Base-by-base conservation (phyloP, 2,113 vertebrate species). In the Prunella himalayana region DNA sequence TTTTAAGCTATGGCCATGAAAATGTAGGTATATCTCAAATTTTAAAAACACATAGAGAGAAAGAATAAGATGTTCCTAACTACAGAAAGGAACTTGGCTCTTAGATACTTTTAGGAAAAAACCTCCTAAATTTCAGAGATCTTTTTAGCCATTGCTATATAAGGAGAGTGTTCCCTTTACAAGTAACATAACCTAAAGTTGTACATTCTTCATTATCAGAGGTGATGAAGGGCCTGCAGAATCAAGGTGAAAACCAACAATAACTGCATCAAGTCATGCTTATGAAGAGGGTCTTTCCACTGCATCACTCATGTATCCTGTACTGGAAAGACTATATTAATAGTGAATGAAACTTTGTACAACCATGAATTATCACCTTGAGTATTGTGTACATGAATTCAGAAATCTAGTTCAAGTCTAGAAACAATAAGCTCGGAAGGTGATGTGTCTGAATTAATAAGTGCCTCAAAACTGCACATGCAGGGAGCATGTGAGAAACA, bases 401-500 rank as follows among this genome's bases (percentile, higher is more conserved):
- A 79, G 33, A 82, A 69, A 72, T 65, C 41, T 13, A 31, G 6
- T 54, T 79, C 25, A 64, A 45, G 19, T 56, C 66, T 80, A 49
- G 54, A 90, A 94, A 57, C 15, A 31, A 9, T 15, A 17, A 33
- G 9, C 28, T 72, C 3, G 2, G 61, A 39, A 79, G 61, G 9
- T 11, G 13, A 47, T 42, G 12, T 25, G 16, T 49, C 27, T 73
- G 20, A 73, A 44, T 49, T 42, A 56, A 7, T 45, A 35, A 63
- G 39, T 37, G 15, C 37, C 45, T 80, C 37, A n/a, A 57, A 90
- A 28, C 41, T 28, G 8, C 33, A 49, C 10, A 3, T 44, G 24
- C 25, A 57, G 22, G 59, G 50, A 88, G 21, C 24, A 35, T 0
- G 0, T 72, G 82, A 69, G 49, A 60, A 56, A 25, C 8, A 4